Percentiles rank a stretch among this genome's conserved stretches.
These are phyloP conservation scores for Melanostigma gelatinosum DNA, from an alignment of 2,113 vertebrate genomes.

Conservation along the genomic window DNA sequence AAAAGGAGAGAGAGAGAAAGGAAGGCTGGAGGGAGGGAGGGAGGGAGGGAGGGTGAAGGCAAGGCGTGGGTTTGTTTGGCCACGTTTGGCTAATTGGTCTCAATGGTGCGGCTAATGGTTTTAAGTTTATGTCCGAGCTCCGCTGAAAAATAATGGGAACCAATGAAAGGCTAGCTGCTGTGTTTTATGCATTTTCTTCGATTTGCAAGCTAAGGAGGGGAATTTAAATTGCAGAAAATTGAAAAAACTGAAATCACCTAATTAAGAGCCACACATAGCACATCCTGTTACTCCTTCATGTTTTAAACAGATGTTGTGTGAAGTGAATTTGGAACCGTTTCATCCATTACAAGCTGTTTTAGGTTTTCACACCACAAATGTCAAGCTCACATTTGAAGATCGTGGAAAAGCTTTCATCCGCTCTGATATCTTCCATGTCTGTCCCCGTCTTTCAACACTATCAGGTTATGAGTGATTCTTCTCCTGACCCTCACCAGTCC, in stretches of 20 bases:
- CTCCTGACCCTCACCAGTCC: constrained; percentile 39
- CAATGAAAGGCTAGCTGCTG: constrained; percentile 25
- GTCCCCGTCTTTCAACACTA: constrained; percentile 46
- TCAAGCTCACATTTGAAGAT: constrained; percentile 38
- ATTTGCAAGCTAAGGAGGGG: constrained; percentile 29
- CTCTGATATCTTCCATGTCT: constrained; percentile 23
- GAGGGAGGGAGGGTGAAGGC: constrained; percentile 30
- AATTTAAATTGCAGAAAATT: constrained; percentile 36
- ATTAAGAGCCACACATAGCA: constrained; percentile 47
- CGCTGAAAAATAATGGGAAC: constrained; percentile 56
- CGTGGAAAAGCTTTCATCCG: constrained; percentile 13
- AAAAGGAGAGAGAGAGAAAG: neutral
- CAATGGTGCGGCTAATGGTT: constrained; percentile 69
- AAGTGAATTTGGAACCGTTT: constrained; percentile 40
- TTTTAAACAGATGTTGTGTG: constrained; percentile 55
- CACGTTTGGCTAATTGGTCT: constrained; percentile 69
- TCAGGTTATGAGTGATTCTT: constrained; percentile 45
- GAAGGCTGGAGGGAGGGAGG: neutral
- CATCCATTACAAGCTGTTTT: constrained; percentile 39
- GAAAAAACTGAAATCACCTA: constrained; percentile 58
- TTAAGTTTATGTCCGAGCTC: constrained; percentile 61
- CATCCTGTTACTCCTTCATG: constrained; percentile 40
- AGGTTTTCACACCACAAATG: constrained; percentile 33
- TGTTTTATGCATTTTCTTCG: constrained; percentile 56
- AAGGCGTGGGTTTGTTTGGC: constrained; percentile 58